phyloP scores from a whole-genome alignment of 2,113 vertebrate genomes.

The Carlito syrichta region DNA sequence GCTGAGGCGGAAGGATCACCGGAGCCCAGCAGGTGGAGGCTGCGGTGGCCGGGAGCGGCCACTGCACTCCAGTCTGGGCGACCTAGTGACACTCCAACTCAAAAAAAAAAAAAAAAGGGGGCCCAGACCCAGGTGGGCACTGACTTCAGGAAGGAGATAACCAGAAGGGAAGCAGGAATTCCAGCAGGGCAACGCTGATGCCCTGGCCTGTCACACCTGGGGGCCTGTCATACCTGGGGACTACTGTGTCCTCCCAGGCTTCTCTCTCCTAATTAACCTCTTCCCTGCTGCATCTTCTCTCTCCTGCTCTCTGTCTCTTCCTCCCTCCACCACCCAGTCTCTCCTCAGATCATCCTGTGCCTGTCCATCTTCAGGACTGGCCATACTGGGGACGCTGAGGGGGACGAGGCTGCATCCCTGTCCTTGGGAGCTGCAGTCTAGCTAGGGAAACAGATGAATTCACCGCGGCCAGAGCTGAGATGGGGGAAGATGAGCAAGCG shows the following conservation, averaged over 20 bases:
- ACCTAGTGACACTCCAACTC: no score
- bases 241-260: fast-evolving
- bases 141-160: neutral
- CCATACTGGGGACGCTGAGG: fast-evolving
- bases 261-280: neutral
- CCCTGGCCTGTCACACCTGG: neutral
- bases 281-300: neutral
- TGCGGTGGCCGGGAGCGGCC: no score
- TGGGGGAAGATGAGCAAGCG: fast-evolving
- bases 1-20: no score
- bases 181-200: neutral
- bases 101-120: no score
- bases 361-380: neutral
- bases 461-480: neutral
- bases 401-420: fast-evolving
- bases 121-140: no score
- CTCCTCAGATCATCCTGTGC: fast-evolving
- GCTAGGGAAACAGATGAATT: neutral
- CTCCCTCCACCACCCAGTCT: neutral
- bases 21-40: no score
- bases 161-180: neutral
- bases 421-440: neutral
- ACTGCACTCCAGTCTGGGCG: no score
- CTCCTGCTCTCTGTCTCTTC: neutral
- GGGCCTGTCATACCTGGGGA: no score